Conservation (phyloP, 2,888 invertebrate genomes). For the Harpalus rufipes region DNA sequence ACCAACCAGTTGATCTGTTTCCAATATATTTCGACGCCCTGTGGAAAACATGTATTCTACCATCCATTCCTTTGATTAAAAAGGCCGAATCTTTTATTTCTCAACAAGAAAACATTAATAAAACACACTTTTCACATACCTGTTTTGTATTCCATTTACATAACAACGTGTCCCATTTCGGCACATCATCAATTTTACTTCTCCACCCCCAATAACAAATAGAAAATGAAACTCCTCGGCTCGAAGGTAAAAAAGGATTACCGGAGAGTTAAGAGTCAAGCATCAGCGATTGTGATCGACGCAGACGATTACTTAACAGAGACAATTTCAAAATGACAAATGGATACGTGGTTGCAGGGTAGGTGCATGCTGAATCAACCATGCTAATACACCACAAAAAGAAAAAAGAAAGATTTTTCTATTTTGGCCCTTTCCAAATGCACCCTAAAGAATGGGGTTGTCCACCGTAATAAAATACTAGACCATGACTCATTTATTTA, state of each 20-base stretch:
- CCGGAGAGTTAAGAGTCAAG: constrained; percentile 15
- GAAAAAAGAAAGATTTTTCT: not conserved
- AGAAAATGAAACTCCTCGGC: constrained; percentile 40
- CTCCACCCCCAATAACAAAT: constrained; percentile 38
- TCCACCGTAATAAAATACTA: too few species aligned
- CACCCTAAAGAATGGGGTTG: not conserved
- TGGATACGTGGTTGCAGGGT: constrained; percentile 49
- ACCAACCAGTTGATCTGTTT: not conserved
- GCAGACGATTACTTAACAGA: constrained; percentile 56
- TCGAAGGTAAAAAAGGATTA: constrained; percentile 51
- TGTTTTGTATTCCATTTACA: constrained; percentile 34
- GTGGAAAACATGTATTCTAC: not conserved
- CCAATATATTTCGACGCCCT: not conserved
- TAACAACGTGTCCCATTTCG: constrained; percentile 41
- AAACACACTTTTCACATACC: constrained; percentile 36
- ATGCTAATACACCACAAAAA: constrained; percentile 20
- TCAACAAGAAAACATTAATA: not conserved
- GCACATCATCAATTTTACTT: constrained; percentile 52
- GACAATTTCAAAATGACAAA: constrained; percentile 56
- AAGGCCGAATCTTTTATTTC: not conserved
- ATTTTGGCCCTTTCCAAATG: constrained; percentile 12
- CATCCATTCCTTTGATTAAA: not conserved
- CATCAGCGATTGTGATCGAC: constrained; percentile 47
- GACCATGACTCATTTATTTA: too few species aligned
- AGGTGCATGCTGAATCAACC: constrained; percentile 11